Conservation (phyloP, 2,113 vertebrate species). For the Ascaphus truei region DNA sequence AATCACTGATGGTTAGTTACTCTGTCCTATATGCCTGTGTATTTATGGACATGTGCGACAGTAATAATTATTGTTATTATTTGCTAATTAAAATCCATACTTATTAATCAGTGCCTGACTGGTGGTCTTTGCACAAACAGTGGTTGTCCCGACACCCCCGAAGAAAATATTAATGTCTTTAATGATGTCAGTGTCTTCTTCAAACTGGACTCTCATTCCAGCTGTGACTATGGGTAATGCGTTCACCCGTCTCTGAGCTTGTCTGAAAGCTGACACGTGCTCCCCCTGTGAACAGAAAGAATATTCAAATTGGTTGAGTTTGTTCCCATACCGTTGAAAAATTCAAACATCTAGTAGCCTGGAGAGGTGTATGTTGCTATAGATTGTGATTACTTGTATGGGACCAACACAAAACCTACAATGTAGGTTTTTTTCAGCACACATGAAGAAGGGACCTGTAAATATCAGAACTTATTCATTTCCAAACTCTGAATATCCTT, state of each 20-base stretch:
- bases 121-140: slow-evolving; percentile 54
- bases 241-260: slow-evolving; percentile 75
- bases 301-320: no score
- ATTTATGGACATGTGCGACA: neutral
- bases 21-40: no score
- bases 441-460: no score
- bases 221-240: slow-evolving; percentile 71
- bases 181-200: slow-evolving; percentile 61
- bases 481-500: no score
- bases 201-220: slow-evolving; percentile 77
- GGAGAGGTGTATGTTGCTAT: no score
- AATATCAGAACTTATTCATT: no score
- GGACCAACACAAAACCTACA: no score
- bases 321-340: no score
- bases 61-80: neutral
- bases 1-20: no score
- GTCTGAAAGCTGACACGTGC: slow-evolving; percentile 75
- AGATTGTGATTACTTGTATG: no score
- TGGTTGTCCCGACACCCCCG: slow-evolving; percentile 67
- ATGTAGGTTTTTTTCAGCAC: no score
- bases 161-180: slow-evolving; percentile 73
- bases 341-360: no score
- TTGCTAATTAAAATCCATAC: slow-evolving; percentile 43
- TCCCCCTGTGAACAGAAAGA: slow-evolving; percentile 67
- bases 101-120: slow-evolving; percentile 59